Conservation (phyloP, 2,797 vertebrate genomes). For the Propithecus perrieri region DNA sequence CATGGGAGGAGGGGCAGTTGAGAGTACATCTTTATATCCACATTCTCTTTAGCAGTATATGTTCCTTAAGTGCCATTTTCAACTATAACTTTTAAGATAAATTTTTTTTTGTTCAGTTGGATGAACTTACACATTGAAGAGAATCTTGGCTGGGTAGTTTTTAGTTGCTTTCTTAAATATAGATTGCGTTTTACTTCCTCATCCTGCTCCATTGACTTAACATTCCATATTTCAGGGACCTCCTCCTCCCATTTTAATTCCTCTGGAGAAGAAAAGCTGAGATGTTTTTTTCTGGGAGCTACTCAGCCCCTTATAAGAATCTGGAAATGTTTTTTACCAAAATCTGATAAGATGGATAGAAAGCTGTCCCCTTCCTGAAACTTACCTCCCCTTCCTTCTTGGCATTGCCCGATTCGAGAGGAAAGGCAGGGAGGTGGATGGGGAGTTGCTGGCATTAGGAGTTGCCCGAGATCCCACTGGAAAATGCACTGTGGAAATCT, state of each 20-base stretch:
- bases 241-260: not conserved
- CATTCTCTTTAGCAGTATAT: not conserved
- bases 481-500: not conserved
- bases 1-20: not conserved
- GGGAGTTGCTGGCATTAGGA: not conserved
- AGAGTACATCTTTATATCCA: not conserved
- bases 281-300: not conserved
- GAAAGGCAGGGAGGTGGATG: not conserved
- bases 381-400: not conserved
- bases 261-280: not conserved
- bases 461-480: not conserved
- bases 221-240: not conserved
- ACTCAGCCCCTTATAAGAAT: not conserved
- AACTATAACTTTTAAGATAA: not conserved
- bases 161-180: conserved; percentile 24
- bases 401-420: not conserved
- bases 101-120: not conserved
- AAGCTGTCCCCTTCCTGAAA: not conserved
- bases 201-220: not conserved
- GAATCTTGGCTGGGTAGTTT: not conserved
- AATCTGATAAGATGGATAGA: not conserved
- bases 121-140: not conserved
- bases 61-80: not conserved
- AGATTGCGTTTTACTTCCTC: not conserved
- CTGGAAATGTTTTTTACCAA: not conserved